These are phyloP conservation scores for Vollenhovia emeryi DNA, from an alignment of 1,140 invertebrate species.

Conservation along the genomic window DNA sequence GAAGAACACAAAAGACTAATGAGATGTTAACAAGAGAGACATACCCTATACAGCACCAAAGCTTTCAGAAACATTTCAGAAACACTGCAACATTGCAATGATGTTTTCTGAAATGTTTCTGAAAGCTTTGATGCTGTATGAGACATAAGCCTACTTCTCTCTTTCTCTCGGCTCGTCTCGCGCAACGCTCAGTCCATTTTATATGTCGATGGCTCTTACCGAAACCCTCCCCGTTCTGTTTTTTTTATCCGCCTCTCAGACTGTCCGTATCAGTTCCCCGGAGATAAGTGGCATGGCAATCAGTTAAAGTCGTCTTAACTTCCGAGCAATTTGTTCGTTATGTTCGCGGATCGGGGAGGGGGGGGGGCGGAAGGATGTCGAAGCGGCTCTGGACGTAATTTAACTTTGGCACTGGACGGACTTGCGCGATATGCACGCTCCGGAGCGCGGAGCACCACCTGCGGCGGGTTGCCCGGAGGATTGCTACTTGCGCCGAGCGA, in stretches of 20 bases:
- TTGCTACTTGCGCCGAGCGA: constrained; percentile 14
- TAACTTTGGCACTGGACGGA: constrained; percentile 59
- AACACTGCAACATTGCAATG: no score
- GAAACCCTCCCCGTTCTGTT: neutral
- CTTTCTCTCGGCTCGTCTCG: no score
- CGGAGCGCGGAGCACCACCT: constrained; percentile 39
- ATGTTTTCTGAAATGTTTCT: no score
- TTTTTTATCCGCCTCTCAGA: neutral
- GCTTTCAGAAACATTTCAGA: no score
- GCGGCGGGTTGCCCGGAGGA: constrained; percentile 5
- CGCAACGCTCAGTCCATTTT: no score
- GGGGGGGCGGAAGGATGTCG: constrained; percentile 20
- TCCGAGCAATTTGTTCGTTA: constrained; percentile 60
- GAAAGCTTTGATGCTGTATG: no score
- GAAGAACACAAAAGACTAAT: no score
- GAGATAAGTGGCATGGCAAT: constrained; percentile 45
- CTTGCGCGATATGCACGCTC: constrained; percentile 50
- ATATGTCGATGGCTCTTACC: no score
- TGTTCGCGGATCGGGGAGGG: constrained; percentile 20
- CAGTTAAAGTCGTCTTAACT: constrained; percentile 55
- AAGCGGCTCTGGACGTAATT: constrained; percentile 61
- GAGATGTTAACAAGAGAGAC: no score
- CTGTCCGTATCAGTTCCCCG: neutral
- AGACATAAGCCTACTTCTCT: no score
- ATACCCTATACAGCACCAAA: no score